Conservation (phyloP, 1,140 invertebrate species). For the Aphaenogaster floridana region DNA sequence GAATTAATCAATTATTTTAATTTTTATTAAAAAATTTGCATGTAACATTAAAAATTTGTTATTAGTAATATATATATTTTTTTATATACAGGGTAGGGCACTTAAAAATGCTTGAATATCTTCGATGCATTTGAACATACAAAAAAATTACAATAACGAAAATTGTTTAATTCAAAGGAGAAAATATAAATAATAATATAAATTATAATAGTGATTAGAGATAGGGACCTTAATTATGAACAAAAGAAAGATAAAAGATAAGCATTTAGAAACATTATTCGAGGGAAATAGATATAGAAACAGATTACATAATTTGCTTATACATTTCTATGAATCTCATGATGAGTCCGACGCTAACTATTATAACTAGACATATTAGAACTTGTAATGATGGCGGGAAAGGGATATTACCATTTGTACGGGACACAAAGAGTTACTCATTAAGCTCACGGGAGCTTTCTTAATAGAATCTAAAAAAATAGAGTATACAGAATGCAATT, state of each 20-base stretch:
- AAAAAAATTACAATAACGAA: no score
- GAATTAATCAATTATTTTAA: no score
- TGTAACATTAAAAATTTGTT: no score
- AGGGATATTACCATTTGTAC: constrained; percentile 28
- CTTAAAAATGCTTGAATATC: no score
- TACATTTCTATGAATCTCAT: neutral
- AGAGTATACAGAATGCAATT: neutral
- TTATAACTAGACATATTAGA: neutral
- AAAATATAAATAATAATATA: no score
- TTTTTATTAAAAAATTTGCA: no score
- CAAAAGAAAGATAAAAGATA: neutral
- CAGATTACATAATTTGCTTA: neutral
- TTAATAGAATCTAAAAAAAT: neutral
- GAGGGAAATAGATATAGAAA: neutral
- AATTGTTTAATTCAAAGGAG: no score
- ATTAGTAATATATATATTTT: no score
- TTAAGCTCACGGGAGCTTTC: constrained; percentile 1
- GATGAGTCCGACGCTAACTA: neutral
- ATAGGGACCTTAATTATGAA: neutral
- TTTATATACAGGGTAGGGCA: no score
- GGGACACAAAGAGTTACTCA: constrained; percentile 8
- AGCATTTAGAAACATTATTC: neutral
- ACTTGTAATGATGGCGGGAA: neutral
- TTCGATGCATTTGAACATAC: no score
- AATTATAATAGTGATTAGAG: neutral